Evolutionary conservation across 2,888 invertebrate genomes (phyloP), one percentile per base, ranked within the genome.

Genomic region (Caenorhabditis sp.): DNA sequence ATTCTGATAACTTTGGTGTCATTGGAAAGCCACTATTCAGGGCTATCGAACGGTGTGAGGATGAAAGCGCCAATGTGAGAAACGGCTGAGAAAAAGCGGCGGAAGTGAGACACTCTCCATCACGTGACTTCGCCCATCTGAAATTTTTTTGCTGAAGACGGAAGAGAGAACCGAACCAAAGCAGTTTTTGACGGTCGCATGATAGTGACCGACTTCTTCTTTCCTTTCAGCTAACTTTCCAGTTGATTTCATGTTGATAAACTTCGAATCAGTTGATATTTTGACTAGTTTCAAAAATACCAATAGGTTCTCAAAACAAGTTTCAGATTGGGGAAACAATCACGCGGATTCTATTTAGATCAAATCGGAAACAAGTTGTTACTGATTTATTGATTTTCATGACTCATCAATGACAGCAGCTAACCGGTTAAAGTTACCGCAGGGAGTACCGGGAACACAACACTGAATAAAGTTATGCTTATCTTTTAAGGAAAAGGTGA

Each of bases 301-400:
- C n/a, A n/a, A n/a, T n/a, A n/a, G n/a, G n/a, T n/a, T n/a, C n/a
- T n/a, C n/a, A n/a, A n/a, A n/a, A n/a, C n/a, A n/a, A n/a, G n/a
- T n/a, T n/a, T n/a, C n/a, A n/a, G n/a, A n/a, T n/a, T n/a, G n/a
- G n/a, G n/a, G n/a, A n/a, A n/a, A n/a, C n/a, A n/a, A n/a, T n/a
- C n/a, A n/a, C n/a, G n/a, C n/a, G n/a, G n/a, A n/a, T n/a, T n/a
- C n/a, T n/a, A n/a, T n/a, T n/a, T n/a, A n/a, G n/a, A n/a, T n/a
- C n/a, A n/a, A n/a, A n/a, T n/a, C n/a, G n/a, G n/a, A n/a, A n/a
- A n/a, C n/a, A n/a, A n/a, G n/a, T n/a, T n/a, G n/a, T n/a, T n/a
- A n/a, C n/a, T n/a, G 52, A 62, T 52, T 52, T 53, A 63, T 63
- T 53, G 63, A 63, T 63, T 63, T 63, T 53, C 53, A n/a, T 63